Percentiles rank a stretch among this genome's conserved stretches.
These are phyloP conservation scores for Ischnura elegans DNA, from an alignment of 2,888 invertebrate genomes.

Conservation along the genomic window DNA sequence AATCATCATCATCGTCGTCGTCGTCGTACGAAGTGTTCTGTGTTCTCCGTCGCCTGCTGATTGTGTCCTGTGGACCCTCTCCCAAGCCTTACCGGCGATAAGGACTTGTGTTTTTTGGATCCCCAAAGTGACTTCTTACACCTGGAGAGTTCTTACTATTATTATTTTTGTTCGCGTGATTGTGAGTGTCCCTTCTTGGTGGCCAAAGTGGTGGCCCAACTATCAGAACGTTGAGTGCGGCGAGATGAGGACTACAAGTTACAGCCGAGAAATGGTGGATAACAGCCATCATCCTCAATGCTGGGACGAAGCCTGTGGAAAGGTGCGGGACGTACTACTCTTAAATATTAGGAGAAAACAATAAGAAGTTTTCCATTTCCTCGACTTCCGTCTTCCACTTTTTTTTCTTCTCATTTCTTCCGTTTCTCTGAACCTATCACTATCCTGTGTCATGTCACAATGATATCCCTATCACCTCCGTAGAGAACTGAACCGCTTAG, in stretches of 20 bases:
- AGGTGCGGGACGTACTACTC: slow-evolving; percentile 40
- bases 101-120: too few relatives aligned
- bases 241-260: slow-evolving; percentile 46
- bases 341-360: neutral
- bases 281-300: slow-evolving; percentile 47
- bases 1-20: too few relatives aligned
- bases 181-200: neutral
- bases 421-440: neutral
- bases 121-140: too few relatives aligned
- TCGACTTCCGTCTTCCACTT: neutral
- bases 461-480: neutral
- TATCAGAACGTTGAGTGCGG: neutral
- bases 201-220: neutral
- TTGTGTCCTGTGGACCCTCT: too few relatives aligned
- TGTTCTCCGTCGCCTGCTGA: too few relatives aligned
- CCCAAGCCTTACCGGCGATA: neutral
- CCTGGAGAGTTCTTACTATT: neutral
- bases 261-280: slow-evolving; percentile 52
- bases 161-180: neutral
- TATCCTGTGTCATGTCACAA: neutral
- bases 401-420: neutral
- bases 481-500: neutral
- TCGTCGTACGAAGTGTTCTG: too few relatives aligned
- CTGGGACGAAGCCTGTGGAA: slow-evolving; percentile 39
- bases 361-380: too few relatives aligned